Conservation (phyloP, 2,888 invertebrate genomes). For the Apeira syringaria region DNA sequence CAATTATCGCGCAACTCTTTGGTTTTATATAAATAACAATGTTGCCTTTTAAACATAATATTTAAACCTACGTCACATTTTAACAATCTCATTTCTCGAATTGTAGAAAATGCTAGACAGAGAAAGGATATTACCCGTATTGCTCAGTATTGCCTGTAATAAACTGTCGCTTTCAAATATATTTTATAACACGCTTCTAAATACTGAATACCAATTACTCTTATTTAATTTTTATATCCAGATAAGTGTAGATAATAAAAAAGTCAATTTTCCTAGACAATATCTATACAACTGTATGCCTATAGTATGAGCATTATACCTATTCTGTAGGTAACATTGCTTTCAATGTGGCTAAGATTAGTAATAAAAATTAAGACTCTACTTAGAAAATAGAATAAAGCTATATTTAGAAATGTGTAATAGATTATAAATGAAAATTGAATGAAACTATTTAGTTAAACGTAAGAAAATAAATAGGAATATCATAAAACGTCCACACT, state of each 20-base stretch:
- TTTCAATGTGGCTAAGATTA: conserved; percentile 32
- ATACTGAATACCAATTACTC: no score
- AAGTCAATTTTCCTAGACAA: conserved; percentile 76
- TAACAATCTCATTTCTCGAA: no score
- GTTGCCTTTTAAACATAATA: no score
- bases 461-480: conserved; percentile 34
- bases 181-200: no score
- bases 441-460: conserved; percentile 18
- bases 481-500: conserved; percentile 75
- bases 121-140: no score
- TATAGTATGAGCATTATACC: conserved; percentile 18
- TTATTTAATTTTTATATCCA: no score
- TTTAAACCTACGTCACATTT: no score
- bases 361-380: conserved; percentile 22
- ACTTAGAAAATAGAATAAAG: neutral
- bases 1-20: no score
- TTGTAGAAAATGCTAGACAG: no score
- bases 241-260: conserved; percentile 6
- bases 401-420: conserved; percentile 11
- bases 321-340: conserved; percentile 18
- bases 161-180: no score
- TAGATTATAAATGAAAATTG: conserved; percentile 5
- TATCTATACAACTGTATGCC: conserved; percentile 42
- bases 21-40: no score
- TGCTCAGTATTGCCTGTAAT: no score